These are phyloP conservation scores for Strigops habroptila DNA, from an alignment of 2,113 vertebrate species.

Conservation along the genomic window DNA sequence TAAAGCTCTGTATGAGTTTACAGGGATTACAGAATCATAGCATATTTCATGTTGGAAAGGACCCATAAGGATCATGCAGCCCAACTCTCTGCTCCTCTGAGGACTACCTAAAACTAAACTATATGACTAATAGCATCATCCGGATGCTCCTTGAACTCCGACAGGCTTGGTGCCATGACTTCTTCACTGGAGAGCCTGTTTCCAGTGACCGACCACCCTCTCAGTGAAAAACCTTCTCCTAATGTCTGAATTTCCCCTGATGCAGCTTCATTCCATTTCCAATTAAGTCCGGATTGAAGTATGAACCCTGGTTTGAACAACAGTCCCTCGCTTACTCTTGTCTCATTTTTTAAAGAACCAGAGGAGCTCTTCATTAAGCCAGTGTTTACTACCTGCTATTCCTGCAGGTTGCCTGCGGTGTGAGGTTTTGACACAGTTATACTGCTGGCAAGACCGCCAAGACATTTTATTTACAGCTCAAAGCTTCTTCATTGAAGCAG, in stretches of 20 bases:
- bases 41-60: background rate
- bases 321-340: background rate
- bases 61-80: background rate
- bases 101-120: background rate
- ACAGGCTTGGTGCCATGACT: background rate
- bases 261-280: background rate
- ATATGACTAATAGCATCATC: background rate
- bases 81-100: background rate
- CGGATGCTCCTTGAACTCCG: background rate
- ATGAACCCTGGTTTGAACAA: background rate
- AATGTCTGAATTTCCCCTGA: background rate
- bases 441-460: background rate
- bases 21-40: background rate
- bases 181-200: background rate
- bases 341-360: background rate
- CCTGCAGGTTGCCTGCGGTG: background rate
- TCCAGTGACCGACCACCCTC: background rate
- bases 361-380: background rate
- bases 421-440: background rate
- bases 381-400: background rate
- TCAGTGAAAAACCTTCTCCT: background rate
- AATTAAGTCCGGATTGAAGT: background rate
- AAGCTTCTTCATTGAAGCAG: background rate
- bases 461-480: background rate
- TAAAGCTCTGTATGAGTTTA: background rate